Percentiles rank a stretch among this genome's conserved stretches.
Evolutionary conservation across 2,888 invertebrate genomes (phyloP).

Genomic region (Drosophila testacea): DNA sequence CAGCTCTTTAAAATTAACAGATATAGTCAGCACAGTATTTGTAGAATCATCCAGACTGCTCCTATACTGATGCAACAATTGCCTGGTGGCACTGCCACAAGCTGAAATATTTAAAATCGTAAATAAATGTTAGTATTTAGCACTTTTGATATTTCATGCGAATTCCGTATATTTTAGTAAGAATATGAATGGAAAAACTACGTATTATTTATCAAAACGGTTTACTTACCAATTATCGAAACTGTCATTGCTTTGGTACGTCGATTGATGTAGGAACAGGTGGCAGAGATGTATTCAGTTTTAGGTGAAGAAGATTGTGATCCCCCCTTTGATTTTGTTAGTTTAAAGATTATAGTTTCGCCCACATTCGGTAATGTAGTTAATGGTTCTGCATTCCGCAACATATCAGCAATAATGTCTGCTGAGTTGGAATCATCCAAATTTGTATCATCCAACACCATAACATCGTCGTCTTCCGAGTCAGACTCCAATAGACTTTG

Average conservation of each 20-base stretch:
- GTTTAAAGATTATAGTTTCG: conserved; percentile 63
- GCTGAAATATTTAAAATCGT: conserved; percentile 37
- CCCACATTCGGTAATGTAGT: conserved; percentile 44
- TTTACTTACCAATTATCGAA: conserved; percentile 56
- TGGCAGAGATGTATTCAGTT: conserved; percentile 61
- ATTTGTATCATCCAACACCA: conserved; percentile 66
- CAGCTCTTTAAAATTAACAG: conserved; percentile 50
- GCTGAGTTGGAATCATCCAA: conserved; percentile 46
- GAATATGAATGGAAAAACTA: not conserved
- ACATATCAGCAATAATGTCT: conserved; percentile 45
- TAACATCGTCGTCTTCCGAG: conserved; percentile 71
- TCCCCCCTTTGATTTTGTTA: conserved; percentile 38
- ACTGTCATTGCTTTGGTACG: conserved; percentile 68
- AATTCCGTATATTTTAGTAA: not conserved
- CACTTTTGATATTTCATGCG: too few species aligned
- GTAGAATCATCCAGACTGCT: conserved; percentile 41
- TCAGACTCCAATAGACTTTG: conserved; percentile 48
- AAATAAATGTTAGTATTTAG: too few species aligned
- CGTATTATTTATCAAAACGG: too few species aligned
- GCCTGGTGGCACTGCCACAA: not conserved
- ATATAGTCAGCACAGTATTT: conserved; percentile 23
- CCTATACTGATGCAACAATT: conserved; percentile 36
- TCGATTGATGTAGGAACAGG: conserved; percentile 66
- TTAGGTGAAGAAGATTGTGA: not conserved
- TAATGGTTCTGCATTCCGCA: conserved; percentile 38